Evolutionary conservation across 1,140 invertebrate species (phyloP).

Genomic region (Drosophila kepulauana): DNA sequence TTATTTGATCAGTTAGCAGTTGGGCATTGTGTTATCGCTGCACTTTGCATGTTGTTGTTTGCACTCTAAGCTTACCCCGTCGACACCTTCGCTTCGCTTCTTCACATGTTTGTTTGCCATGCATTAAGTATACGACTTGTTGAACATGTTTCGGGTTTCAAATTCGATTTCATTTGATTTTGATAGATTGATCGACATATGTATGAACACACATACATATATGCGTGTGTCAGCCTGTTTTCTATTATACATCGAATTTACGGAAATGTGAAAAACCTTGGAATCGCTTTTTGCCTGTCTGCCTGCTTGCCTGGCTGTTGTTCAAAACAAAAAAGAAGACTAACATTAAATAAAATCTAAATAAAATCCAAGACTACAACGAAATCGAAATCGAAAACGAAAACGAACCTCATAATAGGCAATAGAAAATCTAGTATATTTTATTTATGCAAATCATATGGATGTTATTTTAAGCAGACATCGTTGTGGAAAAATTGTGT

Average conservation of each 20-base stretch:
- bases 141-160: constrained; percentile 13
- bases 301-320: not conserved
- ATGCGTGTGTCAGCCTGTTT: not conserved
- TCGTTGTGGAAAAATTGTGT: constrained; percentile 18
- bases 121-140: constrained; percentile 33
- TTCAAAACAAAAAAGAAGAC: not conserved
- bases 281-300: constrained; percentile 9
- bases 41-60: constrained; percentile 34
- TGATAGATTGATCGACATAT: constrained; percentile 35
- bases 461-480: not conserved
- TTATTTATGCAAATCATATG: constrained; percentile 46
- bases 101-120: not conserved
- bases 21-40: constrained; percentile 28
- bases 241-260: constrained; percentile 6
- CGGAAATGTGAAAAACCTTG: constrained; percentile 50
- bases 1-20: constrained; percentile 22
- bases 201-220: no score
- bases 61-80: not conserved
- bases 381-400: constrained; percentile 9
- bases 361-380: constrained; percentile 3
- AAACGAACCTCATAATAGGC: not conserved
- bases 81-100: no score
- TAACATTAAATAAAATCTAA: not conserved
- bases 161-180: constrained; percentile 22
- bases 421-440: constrained; percentile 31